phyloP scores from a whole-genome alignment of 1,140 invertebrate genomes.

The Pogonus chalceus region DNA sequence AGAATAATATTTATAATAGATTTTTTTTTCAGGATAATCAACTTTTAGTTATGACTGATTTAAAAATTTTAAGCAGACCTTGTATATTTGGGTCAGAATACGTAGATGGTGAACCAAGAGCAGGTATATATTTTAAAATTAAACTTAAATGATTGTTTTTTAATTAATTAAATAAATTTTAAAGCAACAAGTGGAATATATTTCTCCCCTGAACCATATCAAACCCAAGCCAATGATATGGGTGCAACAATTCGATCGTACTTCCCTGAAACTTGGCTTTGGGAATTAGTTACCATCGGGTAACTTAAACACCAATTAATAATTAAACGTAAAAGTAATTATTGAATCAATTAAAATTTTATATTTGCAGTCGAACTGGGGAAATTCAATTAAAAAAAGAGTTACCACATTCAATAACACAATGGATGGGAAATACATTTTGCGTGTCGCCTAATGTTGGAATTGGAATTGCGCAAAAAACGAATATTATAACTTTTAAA shows the following conservation, averaged over 20 bases:
- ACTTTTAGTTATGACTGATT: slow-evolving; percentile 42
- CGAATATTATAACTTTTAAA: slow-evolving; percentile 53
- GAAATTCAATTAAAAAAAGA: slow-evolving; percentile 37
- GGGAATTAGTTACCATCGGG: slow-evolving; percentile 47
- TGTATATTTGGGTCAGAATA: slow-evolving; percentile 26
- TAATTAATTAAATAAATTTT: too few relatives aligned
- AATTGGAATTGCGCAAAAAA: slow-evolving; percentile 47
- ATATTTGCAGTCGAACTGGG: slow-evolving; percentile 40
- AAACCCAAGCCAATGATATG: slow-evolving; percentile 28
- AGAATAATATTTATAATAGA: background rate
- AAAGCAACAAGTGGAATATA: too few relatives aligned
- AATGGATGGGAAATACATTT: slow-evolving; percentile 59
- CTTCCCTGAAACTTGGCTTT: slow-evolving; percentile 63
- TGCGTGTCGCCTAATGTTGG: slow-evolving; percentile 53
- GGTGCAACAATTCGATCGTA: slow-evolving; percentile 39
- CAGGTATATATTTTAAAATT: background rate
- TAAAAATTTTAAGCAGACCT: slow-evolving; percentile 40
- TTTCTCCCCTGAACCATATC: background rate
- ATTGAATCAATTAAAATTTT: slow-evolving; percentile 8
- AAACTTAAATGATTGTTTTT: too few relatives aligned
- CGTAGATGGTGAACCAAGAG: background rate
- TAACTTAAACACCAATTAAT: slow-evolving; percentile 26
- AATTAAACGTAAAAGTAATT: background rate
- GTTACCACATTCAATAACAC: slow-evolving; percentile 63
- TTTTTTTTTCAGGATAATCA: slow-evolving; percentile 43